Evolutionary conservation across 2,888 invertebrate genomes (phyloP).

Genomic region (Napeogenes inachia): DNA sequence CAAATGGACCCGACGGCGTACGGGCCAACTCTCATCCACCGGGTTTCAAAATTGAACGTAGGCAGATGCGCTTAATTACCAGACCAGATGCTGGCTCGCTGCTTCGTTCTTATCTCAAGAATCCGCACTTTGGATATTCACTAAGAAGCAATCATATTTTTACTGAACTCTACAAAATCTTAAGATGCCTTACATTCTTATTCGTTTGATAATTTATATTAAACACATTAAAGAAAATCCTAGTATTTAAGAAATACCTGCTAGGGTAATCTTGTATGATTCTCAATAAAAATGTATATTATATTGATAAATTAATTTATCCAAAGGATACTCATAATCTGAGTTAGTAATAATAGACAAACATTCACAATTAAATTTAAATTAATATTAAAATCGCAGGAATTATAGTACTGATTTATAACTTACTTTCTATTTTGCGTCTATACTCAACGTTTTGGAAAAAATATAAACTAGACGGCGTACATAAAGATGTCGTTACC

Average conservation of each 20-base stretch:
- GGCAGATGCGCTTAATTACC: slow-evolving; percentile 78
- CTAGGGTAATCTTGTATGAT: too few relatives aligned
- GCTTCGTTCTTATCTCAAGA: slow-evolving; percentile 63
- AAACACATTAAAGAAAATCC: too few relatives aligned
- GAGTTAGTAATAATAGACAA: background rate
- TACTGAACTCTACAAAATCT: background rate
- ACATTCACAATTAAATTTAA: background rate
- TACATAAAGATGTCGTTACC: slow-evolving; percentile 61
- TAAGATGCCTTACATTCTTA: too few relatives aligned
- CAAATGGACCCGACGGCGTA: slow-evolving; percentile 71
- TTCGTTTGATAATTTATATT: too few relatives aligned
- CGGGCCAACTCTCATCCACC: slow-evolving; percentile 65
- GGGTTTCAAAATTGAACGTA: slow-evolving; percentile 75
- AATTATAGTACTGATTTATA: background rate
- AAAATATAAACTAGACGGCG: background rate
- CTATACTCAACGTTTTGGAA: background rate
- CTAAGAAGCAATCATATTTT: slow-evolving; percentile 3
- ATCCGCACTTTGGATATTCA: slow-evolving; percentile 38
- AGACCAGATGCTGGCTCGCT: slow-evolving; percentile 58
- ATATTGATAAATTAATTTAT: background rate
- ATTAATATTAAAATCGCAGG: background rate
- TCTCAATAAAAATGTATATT: too few relatives aligned
- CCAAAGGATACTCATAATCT: background rate
- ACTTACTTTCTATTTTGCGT: background rate
- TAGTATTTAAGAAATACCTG: too few relatives aligned